These are phyloP conservation scores for Eupithecia tripunctaria DNA, from an alignment of 2,888 invertebrate species.

Conservation along the genomic window DNA sequence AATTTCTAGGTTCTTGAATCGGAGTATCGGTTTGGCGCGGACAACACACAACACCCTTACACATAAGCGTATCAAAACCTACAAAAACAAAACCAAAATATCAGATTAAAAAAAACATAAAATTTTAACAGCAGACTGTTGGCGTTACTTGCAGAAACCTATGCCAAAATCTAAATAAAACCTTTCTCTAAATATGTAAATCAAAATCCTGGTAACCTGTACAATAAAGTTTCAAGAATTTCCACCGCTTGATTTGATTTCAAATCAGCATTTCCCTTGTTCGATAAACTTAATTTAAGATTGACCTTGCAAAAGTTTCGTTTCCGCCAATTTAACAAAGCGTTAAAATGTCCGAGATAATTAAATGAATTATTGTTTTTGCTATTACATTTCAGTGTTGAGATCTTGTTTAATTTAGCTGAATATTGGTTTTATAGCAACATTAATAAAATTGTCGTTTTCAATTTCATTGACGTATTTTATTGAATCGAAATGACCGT, in stretches of 20 bases:
- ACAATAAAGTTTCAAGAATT: constrained; percentile 10
- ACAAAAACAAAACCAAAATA: too few relatives aligned
- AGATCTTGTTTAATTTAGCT: background rate
- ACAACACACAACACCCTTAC: too few relatives aligned
- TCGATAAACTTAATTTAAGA: constrained; percentile 19
- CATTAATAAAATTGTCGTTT: too few relatives aligned
- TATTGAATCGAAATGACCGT: background rate
- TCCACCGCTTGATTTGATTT: background rate
- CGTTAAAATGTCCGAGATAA: background rate
- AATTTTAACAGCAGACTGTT: background rate
- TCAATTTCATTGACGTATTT: background rate
- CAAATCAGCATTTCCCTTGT: constrained; percentile 5
- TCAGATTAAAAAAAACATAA: too few relatives aligned
- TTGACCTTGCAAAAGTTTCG: constrained; percentile 44
- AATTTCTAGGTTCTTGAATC: too few relatives aligned
- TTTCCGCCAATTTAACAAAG: constrained; percentile 42
- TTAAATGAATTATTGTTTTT: background rate
- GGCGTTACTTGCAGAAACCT: background rate
- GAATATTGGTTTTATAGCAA: background rate
- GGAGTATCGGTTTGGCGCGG: too few relatives aligned
- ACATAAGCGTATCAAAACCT: too few relatives aligned
- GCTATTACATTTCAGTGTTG: background rate
- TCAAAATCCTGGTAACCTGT: constrained; percentile 2
- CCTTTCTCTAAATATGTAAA: background rate
- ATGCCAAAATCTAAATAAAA: background rate